Evolutionary conservation across 2,113 vertebrate species (phyloP), one percentile per base, ranked within the genome.

Genomic region (Ceratotherium simum): DNA sequence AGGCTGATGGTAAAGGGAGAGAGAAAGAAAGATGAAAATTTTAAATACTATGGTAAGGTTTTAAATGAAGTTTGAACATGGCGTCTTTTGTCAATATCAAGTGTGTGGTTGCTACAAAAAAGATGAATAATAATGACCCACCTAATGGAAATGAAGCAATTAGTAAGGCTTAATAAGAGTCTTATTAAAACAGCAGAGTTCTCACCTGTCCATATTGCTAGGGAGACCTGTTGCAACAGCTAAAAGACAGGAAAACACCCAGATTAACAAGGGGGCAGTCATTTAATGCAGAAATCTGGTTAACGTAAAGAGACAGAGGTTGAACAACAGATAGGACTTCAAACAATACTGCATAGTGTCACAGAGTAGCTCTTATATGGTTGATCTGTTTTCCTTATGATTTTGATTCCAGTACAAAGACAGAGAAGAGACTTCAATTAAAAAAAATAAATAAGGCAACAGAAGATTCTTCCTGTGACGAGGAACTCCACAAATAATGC

Each of bases 241-340:
- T 79, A 42, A 81, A 81, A 69, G 64, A 64, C 14, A 78, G 92
- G 79, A 91, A 94, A 79, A 70, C 90, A 95, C 65, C 64, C 81
- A 67, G 21, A 46, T n/a, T 97, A 95, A 95, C 90, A 97, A 98
- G 96, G 70, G 73, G 79, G 82, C 54, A 96, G 88, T 85, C 82
- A 92, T 98, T 98, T 98, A 98, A 96, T 97, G 97, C 89, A 96
- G 90, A 94, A 93, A 90, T 75, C 87, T 81, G 85, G 87, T 96
- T 91, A 87, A 96, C 89, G 87, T 39, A 94, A 93, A 97, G 56
- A 96, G 90, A 96, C 89, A 48, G 90, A 85, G 95, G 75, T 23
- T 29, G 69, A 87, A 91, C 70, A 69, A 95, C 83, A 94, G 80
- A 67, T 0, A 90, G 56, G 82, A 65, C 89, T 93, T 89, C 72